A percentile compares a stretch with the other conserved stretches of the same genome.
Evolutionary conservation across 2,113 vertebrate species (phyloP).

Genomic region (Siphamia tubifer): DNA sequence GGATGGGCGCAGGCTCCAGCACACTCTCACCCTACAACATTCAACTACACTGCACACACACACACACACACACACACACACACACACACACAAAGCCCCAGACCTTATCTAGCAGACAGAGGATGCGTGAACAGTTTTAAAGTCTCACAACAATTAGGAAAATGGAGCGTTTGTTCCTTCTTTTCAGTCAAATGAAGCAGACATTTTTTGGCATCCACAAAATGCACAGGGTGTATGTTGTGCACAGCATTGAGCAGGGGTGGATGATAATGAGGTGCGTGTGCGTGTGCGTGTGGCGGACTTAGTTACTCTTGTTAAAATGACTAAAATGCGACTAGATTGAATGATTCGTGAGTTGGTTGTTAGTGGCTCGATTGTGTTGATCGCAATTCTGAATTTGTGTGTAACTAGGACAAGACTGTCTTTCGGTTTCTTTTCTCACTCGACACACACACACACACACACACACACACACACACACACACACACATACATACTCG

Average conservation of each 20-base stretch:
- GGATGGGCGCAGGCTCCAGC: conserved; percentile 79
- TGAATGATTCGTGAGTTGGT: background rate
- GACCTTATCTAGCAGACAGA: conserved; percentile 61
- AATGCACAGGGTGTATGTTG: conserved; percentile 46
- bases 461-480: too few species aligned
- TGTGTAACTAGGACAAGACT: conserved; percentile 19
- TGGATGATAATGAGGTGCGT: conserved; percentile 38
- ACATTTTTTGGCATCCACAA: conserved; percentile 44
- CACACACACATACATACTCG: too few species aligned
- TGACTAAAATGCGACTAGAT: background rate
- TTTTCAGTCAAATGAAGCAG: conserved; percentile 47
- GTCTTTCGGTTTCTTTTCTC: conserved; percentile 42
- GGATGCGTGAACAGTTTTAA: conserved; percentile 59
- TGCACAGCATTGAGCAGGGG: conserved; percentile 31
- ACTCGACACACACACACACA: conserved; percentile 6
- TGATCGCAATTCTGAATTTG: conserved; percentile 10
- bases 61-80: background rate
- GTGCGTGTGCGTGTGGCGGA: background rate
- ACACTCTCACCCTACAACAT: conserved; percentile 65
- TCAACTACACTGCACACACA: conserved; percentile 56
- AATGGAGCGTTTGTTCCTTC: conserved; percentile 4
- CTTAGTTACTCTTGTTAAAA: background rate
- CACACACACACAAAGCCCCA: background rate
- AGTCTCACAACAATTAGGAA: conserved; percentile 52
- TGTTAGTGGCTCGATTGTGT: conserved; percentile 1